phyloP scores from a whole-genome alignment of 2,113 vertebrate species.

The Progne subis region DNA sequence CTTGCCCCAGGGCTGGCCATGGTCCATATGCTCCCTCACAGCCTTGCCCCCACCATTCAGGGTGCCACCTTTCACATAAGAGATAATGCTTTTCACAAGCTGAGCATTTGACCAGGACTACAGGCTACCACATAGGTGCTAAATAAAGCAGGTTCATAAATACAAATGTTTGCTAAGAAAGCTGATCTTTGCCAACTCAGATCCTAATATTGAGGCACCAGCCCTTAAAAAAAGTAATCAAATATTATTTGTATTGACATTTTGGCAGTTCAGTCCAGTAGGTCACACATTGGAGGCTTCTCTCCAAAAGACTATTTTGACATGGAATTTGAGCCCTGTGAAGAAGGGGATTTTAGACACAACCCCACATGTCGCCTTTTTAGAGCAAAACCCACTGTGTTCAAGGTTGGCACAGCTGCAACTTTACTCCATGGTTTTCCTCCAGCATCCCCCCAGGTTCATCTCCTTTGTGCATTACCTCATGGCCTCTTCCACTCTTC shows the following conservation, averaged over 20 bases:
- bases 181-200: not conserved
- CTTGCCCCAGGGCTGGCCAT: not conserved
- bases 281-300: not conserved
- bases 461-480: not conserved
- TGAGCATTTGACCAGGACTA: not conserved
- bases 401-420: not conserved
- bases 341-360: not conserved
- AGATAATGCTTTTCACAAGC: not conserved
- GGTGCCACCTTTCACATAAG: accelerated
- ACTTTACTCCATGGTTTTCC: not conserved
- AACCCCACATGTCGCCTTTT: not conserved
- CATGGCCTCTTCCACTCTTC: too few species aligned
- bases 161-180: not conserved
- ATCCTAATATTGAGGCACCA: not conserved
- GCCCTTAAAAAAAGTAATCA: not conserved
- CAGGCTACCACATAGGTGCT: too few species aligned
- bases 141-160: not conserved
- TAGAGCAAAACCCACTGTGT: not conserved
- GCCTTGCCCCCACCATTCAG: too few species aligned
- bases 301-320: not conserved
- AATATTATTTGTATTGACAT: not conserved
- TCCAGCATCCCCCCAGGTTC: not conserved
- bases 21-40: accelerated
- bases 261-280: not conserved
- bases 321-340: not conserved